Base-by-base conservation (phyloP, 2,113 vertebrate species). In the Ibidorhyncha struthersii region DNA sequence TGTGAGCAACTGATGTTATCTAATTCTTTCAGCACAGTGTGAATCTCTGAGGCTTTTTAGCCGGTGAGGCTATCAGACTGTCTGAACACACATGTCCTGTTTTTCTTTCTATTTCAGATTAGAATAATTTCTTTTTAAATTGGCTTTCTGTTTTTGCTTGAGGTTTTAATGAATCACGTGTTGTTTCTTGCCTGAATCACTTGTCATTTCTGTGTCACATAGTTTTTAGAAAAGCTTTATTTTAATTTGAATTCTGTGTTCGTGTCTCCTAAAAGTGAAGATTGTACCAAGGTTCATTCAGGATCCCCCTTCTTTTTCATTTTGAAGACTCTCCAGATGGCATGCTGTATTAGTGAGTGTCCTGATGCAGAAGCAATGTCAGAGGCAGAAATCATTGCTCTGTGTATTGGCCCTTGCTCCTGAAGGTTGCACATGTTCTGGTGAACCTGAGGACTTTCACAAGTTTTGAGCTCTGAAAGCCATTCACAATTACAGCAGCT, bases 71-170 rank as follows among this genome's bases (percentile, higher is more conserved):
- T 63, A 43, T 89, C 77, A 87, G 49, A 34, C 66, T 79, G 53
- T 86, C 47, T 71, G 92, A 81, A 77, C 58, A 62, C n/a, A 69
- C 13, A 22, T 3, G 1, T 45, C 66, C 49, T 43, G 13, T n/a
- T 94, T 94, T 87, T 70, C 82, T 80, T 77, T 87, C 52, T 93
- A 19, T 45, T 81, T 94, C 77, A 86, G 66, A 84, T 80, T 89
- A 91, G 36, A 96, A 85, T 55, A 52, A 69, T 85, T 84, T 82
- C 25, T 92, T 85, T 86, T 84, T 36, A 30, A 90, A 90, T 52
- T 72, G 43, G 19, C 52, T 88, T 82, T 38, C 41, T 52, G 6
- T 12, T 95, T 80, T 66, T 77, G 22, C 58, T 89, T 85, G 80
- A 62, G 30, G 9, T 82, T 91, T 89, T 86, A 80, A 56, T 69